These are phyloP conservation scores for Eriocheir sinensis DNA, from an alignment of 1,140 invertebrate genomes.

Conservation along the genomic window DNA sequence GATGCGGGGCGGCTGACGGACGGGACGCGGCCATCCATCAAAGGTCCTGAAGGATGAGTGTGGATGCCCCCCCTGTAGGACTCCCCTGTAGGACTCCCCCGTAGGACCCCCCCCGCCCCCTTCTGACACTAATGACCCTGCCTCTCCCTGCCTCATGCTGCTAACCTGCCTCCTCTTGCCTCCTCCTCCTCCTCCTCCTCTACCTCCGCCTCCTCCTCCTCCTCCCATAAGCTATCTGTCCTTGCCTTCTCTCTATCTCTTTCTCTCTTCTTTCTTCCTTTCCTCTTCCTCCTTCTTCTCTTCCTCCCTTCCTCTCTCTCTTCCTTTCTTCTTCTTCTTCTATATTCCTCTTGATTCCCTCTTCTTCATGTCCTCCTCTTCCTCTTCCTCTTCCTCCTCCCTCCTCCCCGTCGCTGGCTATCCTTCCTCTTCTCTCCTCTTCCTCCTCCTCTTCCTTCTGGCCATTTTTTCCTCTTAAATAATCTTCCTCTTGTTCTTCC, in stretches of 20 bases:
- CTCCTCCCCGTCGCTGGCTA: background rate
- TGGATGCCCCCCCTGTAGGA: background rate
- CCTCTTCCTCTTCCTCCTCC: background rate
- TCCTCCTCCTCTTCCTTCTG: background rate
- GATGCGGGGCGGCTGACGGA: background rate
- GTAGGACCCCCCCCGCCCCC: background rate
- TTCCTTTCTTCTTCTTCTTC: background rate
- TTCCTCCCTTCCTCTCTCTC: too few species aligned
- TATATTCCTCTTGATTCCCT: background rate
- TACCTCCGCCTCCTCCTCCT: background rate
- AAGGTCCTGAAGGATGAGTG: conserved; percentile 31
- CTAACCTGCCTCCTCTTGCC: background rate
- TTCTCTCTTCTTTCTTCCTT: background rate
- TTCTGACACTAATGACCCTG: background rate
- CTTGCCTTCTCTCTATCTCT: too few species aligned
- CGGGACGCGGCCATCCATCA: conserved; percentile 64
- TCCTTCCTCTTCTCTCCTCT: background rate
- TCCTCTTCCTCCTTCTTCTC: background rate
- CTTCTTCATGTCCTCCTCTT: background rate
- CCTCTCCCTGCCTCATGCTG: conserved; percentile 7
- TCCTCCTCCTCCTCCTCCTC: too few species aligned
- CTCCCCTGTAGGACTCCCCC: too few species aligned
- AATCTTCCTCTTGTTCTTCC: background rate
- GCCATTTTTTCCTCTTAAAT: background rate
- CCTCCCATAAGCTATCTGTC: background rate